Evolutionary conservation across 2,888 invertebrate genomes (phyloP).

Genomic region (Rhimphoctona megacephalus): DNA sequence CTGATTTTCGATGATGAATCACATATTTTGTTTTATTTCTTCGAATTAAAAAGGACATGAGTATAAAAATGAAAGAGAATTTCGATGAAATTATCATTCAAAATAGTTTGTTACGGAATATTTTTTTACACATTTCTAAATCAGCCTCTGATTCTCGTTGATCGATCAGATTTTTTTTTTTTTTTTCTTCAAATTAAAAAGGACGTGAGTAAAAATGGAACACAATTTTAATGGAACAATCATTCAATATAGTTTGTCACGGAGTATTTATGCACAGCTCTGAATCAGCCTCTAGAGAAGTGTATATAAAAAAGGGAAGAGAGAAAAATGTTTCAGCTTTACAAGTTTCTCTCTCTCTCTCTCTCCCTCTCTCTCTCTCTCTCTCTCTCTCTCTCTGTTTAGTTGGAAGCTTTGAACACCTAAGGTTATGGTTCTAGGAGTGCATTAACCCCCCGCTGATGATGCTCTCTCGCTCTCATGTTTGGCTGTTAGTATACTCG

Average conservation of each 20-base stretch:
- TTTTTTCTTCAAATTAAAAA: not conserved
- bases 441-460: conserved; percentile 82
- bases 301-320: conserved; percentile 9
- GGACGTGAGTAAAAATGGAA: not conserved
- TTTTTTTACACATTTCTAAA: not conserved
- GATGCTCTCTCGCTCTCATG: conserved; percentile 49
- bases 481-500: conserved; percentile 44
- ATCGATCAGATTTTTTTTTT: not conserved
- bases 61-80: not conserved
- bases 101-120: not conserved
- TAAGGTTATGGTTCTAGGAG: conserved; percentile 84
- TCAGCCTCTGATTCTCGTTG: too few relatives aligned
- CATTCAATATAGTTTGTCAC: not conserved
- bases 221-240: not conserved
- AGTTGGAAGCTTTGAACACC: conserved; percentile 66
- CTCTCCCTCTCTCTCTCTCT: not conserved
- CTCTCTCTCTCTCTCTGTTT: conserved; percentile 16
- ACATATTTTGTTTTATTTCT: not conserved
- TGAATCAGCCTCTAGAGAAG: not conserved
- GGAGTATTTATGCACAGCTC: not conserved
- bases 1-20: not conserved
- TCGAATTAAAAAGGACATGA: not conserved
- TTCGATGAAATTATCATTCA: not conserved
- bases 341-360: not conserved
- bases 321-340: conserved; percentile 38